Evolutionary conservation across 2,797 vertebrate species (phyloP).

Genomic region (Epinephelus coioides): DNA sequence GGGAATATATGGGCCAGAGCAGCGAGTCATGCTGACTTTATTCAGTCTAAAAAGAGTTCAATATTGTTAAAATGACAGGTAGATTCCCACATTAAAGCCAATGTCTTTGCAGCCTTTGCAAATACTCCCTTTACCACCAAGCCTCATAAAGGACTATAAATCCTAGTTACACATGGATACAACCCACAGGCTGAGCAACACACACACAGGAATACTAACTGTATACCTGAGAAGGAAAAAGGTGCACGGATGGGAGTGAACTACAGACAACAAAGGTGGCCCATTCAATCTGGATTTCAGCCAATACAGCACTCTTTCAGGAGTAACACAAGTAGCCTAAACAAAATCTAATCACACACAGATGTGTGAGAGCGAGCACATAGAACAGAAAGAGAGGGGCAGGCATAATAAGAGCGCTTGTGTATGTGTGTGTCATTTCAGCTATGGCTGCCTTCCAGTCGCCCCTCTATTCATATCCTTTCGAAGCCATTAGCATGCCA

Average conservation of each 20-base stretch:
- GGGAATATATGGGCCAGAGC: slow-evolving; percentile 4
- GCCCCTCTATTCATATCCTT: slow-evolving; percentile 72
- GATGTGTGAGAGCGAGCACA: slow-evolving; percentile 53
- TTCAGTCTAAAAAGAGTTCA: neutral
- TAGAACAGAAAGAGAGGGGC: slow-evolving; percentile 48
- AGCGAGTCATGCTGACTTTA: neutral
- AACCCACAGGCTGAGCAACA: neutral
- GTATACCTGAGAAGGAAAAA: neutral
- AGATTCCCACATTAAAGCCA: neutral
- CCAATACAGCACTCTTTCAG: slow-evolving; percentile 36
- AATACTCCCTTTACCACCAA: neutral
- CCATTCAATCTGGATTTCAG: slow-evolving; percentile 43
- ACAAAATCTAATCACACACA: slow-evolving; percentile 63
- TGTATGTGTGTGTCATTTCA: slow-evolving; percentile 65
- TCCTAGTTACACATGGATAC: neutral
- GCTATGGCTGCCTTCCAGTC: slow-evolving; percentile 74
- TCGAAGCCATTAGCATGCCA: slow-evolving; percentile 71
- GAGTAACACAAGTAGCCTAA: slow-evolving; percentile 50
- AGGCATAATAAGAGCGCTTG: slow-evolving; percentile 52
- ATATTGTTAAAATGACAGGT: neutral
- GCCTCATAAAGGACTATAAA: neutral
- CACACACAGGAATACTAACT: neutral
- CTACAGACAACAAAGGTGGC: slow-evolving; percentile 35
- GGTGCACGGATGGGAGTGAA: slow-evolving; percentile 13
- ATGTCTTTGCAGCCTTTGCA: neutral